Conservation (phyloP, 2,797 vertebrate species). For the Brachymystax lenok region DNA sequence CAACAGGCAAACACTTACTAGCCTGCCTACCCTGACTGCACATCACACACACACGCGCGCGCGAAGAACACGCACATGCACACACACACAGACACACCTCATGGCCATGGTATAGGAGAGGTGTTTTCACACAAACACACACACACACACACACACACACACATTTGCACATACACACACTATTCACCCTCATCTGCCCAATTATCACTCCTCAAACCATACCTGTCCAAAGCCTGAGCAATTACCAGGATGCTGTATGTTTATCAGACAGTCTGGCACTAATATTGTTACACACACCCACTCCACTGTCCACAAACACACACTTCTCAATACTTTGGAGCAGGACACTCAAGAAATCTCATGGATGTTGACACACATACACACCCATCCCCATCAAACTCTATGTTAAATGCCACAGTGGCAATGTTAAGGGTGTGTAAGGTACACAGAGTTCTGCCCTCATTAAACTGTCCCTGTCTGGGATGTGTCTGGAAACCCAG, state of each 20-base stretch:
- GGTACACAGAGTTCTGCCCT: conserved; percentile 6
- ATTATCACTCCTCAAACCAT: conserved; percentile 12
- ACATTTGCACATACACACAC: not conserved
- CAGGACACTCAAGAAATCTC: not conserved
- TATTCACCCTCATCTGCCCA: not conserved
- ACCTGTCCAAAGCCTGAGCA: conserved; percentile 14
- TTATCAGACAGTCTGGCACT: not conserved
- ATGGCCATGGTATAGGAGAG: not conserved
- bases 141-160: not conserved
- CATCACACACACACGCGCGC: not conserved
- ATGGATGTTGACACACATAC: conserved; percentile 2
- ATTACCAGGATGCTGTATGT: conserved; percentile 10
- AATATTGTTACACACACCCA: conserved; percentile 1
- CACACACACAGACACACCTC: not conserved
- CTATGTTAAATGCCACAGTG: not conserved
- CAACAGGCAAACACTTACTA: not conserved
- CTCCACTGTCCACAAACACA: not conserved
- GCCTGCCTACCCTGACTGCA: too few relatives aligned
- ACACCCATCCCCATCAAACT: not conserved
- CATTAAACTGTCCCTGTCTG: conserved; percentile 14
- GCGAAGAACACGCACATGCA: not conserved
- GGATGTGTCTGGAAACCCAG: conserved; percentile 11
- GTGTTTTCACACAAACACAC: not conserved
- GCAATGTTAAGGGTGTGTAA: conserved; percentile 2
- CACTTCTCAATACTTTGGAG: conserved; percentile 4